Conservation (phyloP, 2,888 invertebrate species). For the Caenorhabditis uteleia region DNA sequence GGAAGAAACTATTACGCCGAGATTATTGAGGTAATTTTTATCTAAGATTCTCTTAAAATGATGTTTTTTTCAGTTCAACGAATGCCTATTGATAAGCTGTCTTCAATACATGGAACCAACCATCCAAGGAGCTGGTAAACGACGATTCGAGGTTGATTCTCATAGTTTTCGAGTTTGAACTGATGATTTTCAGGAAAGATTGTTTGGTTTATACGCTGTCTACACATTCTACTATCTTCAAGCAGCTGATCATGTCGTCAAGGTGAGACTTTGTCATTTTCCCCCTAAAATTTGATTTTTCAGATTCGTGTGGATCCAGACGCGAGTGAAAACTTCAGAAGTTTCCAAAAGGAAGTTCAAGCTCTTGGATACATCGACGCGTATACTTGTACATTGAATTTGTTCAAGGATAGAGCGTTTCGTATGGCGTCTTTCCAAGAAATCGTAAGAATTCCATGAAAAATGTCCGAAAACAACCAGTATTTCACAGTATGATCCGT, state of each 20-base stretch:
- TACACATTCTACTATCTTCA: conserved; percentile 31
- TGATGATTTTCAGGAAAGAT: conserved; percentile 14
- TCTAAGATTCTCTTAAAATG: neutral
- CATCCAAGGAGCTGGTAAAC: neutral
- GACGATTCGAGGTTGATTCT: conserved; percentile 13
- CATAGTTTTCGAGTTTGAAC: too few species aligned
- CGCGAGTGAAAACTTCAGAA: conserved; percentile 8
- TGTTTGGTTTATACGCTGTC: conserved; percentile 26
- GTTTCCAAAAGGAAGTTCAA: neutral
- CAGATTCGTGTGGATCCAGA: conserved; percentile 37
- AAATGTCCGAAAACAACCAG: neutral
- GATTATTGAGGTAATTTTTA: conserved; percentile 21
- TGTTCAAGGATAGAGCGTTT: conserved; percentile 18
- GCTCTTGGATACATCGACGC: conserved; percentile 8
- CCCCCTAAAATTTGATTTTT: too few species aligned
- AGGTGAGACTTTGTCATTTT: too few species aligned
- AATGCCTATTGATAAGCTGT: conserved; percentile 15
- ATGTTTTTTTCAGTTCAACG: conserved; percentile 23
- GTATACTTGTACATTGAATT: conserved; percentile 9
- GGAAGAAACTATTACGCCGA: conserved; percentile 24
- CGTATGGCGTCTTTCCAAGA: conserved; percentile 17
- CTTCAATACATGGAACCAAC: conserved; percentile 15
- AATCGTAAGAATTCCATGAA: conserved; percentile 4
- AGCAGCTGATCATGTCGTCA: conserved; percentile 18
- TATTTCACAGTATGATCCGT: conserved; percentile 25